A percentile compares a stretch with the other conserved stretches of the same genome.
Evolutionary conservation across 2,113 vertebrate genomes (phyloP).

Genomic region (Thalassoma bifasciatum): DNA sequence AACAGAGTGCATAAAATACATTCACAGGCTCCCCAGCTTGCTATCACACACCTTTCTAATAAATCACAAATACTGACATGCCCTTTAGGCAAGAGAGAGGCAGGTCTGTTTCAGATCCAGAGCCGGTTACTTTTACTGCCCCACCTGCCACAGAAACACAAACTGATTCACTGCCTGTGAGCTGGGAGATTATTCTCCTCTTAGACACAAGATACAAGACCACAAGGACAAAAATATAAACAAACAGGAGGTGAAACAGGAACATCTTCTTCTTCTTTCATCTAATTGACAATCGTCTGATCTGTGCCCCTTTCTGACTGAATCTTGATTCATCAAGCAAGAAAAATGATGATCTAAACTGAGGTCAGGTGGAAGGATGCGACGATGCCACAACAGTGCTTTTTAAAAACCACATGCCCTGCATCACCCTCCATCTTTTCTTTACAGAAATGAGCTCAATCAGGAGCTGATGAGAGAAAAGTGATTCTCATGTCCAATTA

Average conservation of each 20-base stretch:
- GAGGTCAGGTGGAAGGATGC: not conserved
- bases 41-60: slow-evolving; percentile 42
- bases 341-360: slow-evolving; percentile 30
- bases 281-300: slow-evolving; percentile 17
- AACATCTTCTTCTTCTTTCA: slow-evolving; percentile 19
- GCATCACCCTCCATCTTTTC: not conserved
- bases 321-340: not conserved
- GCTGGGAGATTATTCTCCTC: no score
- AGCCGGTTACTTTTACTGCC: slow-evolving; percentile 16
- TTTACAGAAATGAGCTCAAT: slow-evolving; percentile 27
- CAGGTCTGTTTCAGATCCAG: not conserved
- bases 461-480: slow-evolving; percentile 37
- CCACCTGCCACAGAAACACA: slow-evolving; percentile 50
- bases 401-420: slow-evolving; percentile 7
- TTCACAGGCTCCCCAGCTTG: not conserved
- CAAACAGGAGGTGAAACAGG: no score
- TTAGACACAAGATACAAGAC: no score
- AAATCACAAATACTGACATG: slow-evolving; percentile 58
- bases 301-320: no score
- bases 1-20: not conserved
- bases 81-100: slow-evolving; percentile 53
- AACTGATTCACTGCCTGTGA: no score
- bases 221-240: no score
- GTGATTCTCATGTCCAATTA: slow-evolving; percentile 36
- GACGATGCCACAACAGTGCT: slow-evolving; percentile 14